Evolutionary conservation across 2,797 vertebrate species (phyloP).

Genomic region (Gallinago nigripennis): DNA sequence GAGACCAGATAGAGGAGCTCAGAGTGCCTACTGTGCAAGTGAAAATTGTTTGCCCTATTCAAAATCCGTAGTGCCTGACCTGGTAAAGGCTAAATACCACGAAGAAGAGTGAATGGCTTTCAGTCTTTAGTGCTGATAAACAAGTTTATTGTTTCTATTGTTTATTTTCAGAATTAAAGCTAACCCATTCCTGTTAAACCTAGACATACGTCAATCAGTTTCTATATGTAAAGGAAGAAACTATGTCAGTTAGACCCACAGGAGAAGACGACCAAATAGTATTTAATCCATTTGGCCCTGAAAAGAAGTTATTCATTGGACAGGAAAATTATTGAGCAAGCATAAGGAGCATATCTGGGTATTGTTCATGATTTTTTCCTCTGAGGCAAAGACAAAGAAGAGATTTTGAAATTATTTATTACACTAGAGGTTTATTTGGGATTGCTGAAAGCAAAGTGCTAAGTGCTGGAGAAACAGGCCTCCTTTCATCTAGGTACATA

Average conservation of each 20-base stretch:
- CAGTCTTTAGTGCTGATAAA: conserved; percentile 6
- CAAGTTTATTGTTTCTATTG: neutral
- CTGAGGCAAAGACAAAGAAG: neutral
- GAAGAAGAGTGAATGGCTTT: conserved; percentile 9
- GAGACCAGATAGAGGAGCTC: neutral
- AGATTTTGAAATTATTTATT: conserved; percentile 17
- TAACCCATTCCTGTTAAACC: neutral
- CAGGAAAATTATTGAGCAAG: neutral
- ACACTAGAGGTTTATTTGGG: neutral
- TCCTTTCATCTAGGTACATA: neutral
- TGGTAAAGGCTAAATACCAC: conserved; percentile 16
- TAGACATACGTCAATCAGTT: neutral
- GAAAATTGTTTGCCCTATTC: conserved; percentile 13
- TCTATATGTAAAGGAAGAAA: neutral
- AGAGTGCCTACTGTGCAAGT: neutral
- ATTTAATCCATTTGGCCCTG: neutral
- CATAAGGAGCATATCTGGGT: neutral
- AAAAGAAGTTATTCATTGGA: neutral
- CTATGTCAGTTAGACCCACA: neutral
- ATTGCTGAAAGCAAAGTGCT: neutral
- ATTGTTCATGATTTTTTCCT: neutral
- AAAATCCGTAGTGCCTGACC: neutral
- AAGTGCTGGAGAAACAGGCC: neutral
- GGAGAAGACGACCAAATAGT: neutral
- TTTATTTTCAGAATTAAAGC: conserved; percentile 25